Base-by-base conservation (phyloP, 2,797 vertebrate species). In the Gallinago solitaria region DNA sequence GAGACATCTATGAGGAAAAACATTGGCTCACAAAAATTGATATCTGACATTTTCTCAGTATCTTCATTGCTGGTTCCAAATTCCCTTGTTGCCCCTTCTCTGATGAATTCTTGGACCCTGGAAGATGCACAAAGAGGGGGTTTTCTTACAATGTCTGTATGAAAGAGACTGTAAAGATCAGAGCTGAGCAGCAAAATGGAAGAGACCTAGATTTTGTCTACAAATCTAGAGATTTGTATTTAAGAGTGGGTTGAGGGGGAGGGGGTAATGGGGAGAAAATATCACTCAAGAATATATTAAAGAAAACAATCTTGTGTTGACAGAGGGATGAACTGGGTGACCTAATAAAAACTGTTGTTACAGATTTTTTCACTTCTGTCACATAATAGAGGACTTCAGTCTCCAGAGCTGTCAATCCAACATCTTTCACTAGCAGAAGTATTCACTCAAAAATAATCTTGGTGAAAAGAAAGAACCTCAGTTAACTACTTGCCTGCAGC, bases 401-500 rank as follows among this genome's bases (percentile, higher is more conserved):
- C 82, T 96, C 75, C 93, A 96, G 71, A 89, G 75, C 94, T 97
- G 95, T 97, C 97, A 97, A 71, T 97, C 94, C 69, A 90, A 86
- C 77, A 89, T 61, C 56, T 94, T 95, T 97, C 80, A 64, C 71
- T 33, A 59, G 88, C 88, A 95, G 63, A 93, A 93, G 33, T 70
- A 87, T 83, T 96, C 84, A 84, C 89, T 95, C 77, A 93, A 89
- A 97, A 97, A 94, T 96, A 92, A 95, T 94, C 80, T 94, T 32
- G 28, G 69, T 81, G 56, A 95, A 96, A 97, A 68, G 78, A 93
- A 53, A 93, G 71, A 95, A 93, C 82, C 82, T 96, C 87, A 90
- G 95, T 89, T 97, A 97, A 96, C 90, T 93, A 57, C 73, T 97
- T 96, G 95, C 96, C 95, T 96, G 87, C 73, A 90, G 96, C 95